These are phyloP conservation scores for Drosophila obscura DNA, from an alignment of 1,140 invertebrate genomes.

Conservation along the genomic window DNA sequence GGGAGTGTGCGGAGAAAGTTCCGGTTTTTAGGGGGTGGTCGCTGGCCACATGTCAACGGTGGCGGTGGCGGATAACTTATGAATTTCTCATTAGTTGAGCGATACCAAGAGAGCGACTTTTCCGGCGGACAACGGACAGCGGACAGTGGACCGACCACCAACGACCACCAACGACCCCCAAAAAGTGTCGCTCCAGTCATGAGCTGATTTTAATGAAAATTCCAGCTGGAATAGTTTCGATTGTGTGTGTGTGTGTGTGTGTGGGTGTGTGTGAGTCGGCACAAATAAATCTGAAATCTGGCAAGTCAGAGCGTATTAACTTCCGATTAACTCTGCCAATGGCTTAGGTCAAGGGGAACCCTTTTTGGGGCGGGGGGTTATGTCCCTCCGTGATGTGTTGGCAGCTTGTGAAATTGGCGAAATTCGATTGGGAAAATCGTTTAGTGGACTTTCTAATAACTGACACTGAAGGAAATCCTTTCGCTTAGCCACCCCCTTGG, in stretches of 20 bases:
- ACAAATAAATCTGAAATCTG: constrained; percentile 79
- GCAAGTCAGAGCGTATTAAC: constrained; percentile 80
- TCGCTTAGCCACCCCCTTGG: constrained; percentile 58
- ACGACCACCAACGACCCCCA: constrained; percentile 39
- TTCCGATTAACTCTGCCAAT: constrained; percentile 74
- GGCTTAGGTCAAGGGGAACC: constrained; percentile 64
- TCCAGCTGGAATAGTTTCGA: constrained; percentile 78
- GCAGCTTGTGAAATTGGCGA: constrained; percentile 66
- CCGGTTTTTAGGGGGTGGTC: constrained; percentile 2
- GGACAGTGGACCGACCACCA: constrained; percentile 12
- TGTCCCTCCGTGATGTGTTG: constrained; percentile 26
- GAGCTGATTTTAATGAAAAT: constrained; percentile 82
- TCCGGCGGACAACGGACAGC: neutral
- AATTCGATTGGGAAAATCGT: constrained; percentile 81
- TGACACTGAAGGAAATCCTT: constrained; percentile 42
- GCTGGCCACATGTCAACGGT: too few relatives aligned
- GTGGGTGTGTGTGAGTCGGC: constrained; percentile 62
- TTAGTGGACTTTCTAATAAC: constrained; percentile 76
- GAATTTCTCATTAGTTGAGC: constrained; percentile 75
- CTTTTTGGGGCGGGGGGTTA: constrained; percentile 28
- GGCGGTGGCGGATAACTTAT: constrained; percentile 61
- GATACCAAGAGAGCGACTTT: constrained; percentile 17
- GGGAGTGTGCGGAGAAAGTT: neutral
- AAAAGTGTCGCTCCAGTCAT: constrained; percentile 65
- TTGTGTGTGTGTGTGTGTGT: constrained; percentile 39